Percentiles rank a stretch among this genome's conserved stretches.
Conservation (phyloP, 2,113 vertebrate genomes). For the Podiceps cristatus region DNA sequence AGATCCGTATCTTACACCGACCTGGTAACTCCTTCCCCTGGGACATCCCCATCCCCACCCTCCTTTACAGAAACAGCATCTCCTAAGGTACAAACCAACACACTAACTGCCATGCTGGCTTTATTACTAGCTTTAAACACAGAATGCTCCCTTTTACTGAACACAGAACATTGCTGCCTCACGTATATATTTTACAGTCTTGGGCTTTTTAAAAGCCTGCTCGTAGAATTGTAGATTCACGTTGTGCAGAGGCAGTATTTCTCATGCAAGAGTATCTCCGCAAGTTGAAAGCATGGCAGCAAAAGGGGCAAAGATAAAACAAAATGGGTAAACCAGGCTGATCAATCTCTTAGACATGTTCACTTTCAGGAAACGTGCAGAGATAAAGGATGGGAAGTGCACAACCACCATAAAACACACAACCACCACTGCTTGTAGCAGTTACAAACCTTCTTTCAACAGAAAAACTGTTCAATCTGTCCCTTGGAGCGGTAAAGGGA, state of each 20-base stretch:
- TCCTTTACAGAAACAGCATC: too few relatives aligned
- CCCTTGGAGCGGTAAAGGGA: neutral
- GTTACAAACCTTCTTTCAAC: neutral
- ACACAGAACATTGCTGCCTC: neutral
- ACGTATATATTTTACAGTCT: accelerated
- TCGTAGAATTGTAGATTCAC: neutral
- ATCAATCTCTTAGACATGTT: neutral
- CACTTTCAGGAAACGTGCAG: neutral
- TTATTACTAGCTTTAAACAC: neutral
- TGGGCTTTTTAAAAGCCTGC: neutral
- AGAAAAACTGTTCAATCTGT: neutral
- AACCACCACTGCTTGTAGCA: neutral
- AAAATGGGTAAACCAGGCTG: neutral
- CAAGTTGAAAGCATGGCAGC: neutral
- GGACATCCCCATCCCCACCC: neutral
- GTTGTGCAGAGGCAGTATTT: neutral
- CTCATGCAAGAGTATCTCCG: neutral
- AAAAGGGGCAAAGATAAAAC: neutral
- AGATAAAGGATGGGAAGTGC: neutral
- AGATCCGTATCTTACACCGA: too few relatives aligned
- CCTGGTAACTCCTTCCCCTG: too few relatives aligned
- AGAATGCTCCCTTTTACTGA: neutral
- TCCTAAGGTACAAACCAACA: too few relatives aligned
- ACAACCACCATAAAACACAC: neutral
- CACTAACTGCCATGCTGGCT: accelerated